phyloP scores from a whole-genome alignment of 2,113 vertebrate genomes.

The Perca flavescens region DNA sequence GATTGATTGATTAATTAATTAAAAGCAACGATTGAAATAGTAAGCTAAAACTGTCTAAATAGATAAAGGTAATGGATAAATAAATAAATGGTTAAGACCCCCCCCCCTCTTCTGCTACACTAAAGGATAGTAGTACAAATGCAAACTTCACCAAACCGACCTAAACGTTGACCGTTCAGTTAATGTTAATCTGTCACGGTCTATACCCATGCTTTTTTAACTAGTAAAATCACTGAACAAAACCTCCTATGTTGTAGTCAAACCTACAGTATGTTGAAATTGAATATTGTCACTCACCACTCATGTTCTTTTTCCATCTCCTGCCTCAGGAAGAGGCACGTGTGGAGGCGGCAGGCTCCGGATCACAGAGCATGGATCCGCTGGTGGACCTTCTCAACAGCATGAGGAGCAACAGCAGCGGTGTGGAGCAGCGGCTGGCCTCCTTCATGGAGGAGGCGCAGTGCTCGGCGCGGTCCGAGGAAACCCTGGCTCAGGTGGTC shows the following conservation, averaged over 20 bases:
- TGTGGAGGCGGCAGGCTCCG: constrained; percentile 74
- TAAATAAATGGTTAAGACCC: no score
- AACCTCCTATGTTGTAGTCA: not conserved
- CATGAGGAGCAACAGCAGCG: constrained; percentile 96
- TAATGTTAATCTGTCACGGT: not conserved
- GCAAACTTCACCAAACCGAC: not conserved
- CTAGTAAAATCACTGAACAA: not conserved
- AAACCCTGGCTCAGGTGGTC: constrained; percentile 93
- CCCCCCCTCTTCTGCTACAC: no score
- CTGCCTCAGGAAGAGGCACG: constrained; percentile 89
- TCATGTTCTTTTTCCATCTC: not conserved
- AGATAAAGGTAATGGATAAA: no score
- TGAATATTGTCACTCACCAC: not conserved
- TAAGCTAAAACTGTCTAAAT: no score
- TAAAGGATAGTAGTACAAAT: no score
- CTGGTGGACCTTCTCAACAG: constrained; percentile 95
- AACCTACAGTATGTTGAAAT: not conserved
- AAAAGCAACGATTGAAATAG: no score
- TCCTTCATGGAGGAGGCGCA: constrained; percentile 98
- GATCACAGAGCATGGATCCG: constrained; percentile 93
- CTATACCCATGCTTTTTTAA: not conserved
- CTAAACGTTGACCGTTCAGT: not conserved
- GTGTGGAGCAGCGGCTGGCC: constrained; percentile 92
- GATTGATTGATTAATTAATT: no score
- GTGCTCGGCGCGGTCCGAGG: constrained; percentile 92